Base-by-base conservation (phyloP, 2,888 invertebrate species). In the Syrista parreyssii region DNA sequence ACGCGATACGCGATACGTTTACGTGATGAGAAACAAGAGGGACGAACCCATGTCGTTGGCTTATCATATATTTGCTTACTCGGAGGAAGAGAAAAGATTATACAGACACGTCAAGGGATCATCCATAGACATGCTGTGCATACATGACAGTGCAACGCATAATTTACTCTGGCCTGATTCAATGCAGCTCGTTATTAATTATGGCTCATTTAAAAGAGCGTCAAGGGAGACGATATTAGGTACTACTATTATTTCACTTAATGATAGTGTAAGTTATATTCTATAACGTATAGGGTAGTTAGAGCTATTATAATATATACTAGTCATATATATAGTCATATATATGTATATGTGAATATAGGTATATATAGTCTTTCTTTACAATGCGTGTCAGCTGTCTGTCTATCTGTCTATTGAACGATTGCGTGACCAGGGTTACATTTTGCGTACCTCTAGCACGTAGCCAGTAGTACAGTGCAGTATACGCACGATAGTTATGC, bases 1-100 rank as follows among this genome's bases (percentile, higher is more conserved):
- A 86, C 84, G 84, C 85, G 86, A 85, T 79, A 82, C 79, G 40
- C 12, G 79, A 73, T 77, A 77, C 72, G 78, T 40, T 73, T 78
- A 34, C 35, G 35, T n/a, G 35, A 71, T 33, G 71, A 71, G 71
- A 71, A 71, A 33, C 33, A 71, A 31, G 33, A 71, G 71, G 32
- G 71, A 71, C 71, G 55, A 55, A 15, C 55, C 55, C 23, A 23
- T 23, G 55, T 55, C 55, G 23, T 55, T 23, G 23, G 55, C 55
- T 55, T 55, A 55, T 55, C 55, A 55, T 23, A 55, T 55, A 55
- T 55, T 55, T 55, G 55, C 55, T 55, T 55, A 55, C 55, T 9
- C 55, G 23, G 55, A 55, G 23, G 9, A 55, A 55, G 9, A 55
- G 55, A 55, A 23, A 55, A 55, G 55, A 55, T 55, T 23, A 23